Evolutionary conservation across 92 coral and sea anemone species (phyloP).

Genomic region (Metridium senile): DNA sequence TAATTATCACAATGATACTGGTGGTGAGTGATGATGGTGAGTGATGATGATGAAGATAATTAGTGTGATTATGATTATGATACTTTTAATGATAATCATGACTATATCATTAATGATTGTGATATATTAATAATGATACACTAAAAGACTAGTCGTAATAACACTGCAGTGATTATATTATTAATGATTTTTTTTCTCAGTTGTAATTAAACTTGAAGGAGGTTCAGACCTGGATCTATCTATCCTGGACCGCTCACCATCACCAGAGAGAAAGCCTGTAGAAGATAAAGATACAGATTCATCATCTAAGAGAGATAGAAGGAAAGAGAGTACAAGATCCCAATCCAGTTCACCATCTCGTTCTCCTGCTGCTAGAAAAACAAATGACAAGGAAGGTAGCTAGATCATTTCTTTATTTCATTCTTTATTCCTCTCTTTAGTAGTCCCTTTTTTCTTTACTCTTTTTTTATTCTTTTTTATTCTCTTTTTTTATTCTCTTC

Average conservation of each 20-base stretch:
- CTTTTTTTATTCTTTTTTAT: neutral
- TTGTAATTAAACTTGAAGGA: constrained; percentile 94
- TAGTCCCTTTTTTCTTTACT: neutral
- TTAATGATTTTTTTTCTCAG: constrained; percentile 27
- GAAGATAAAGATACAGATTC: constrained; percentile 45
- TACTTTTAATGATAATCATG: too few species aligned
- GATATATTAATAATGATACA: neutral
- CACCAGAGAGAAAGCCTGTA: constrained; percentile 44
- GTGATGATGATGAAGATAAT: constrained; percentile 84
- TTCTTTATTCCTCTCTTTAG: too few species aligned
- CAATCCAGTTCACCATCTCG: constrained; percentile 27
- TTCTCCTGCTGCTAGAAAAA: constrained; percentile 15
- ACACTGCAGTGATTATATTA: neutral
- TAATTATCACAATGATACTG: too few species aligned
- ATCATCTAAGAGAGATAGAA: constrained; percentile 32
- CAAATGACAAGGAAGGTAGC: constrained; percentile 13
- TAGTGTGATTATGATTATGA: constrained; percentile 69
- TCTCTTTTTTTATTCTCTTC: neutral
- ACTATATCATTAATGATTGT: neutral
- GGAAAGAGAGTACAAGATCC: constrained; percentile 16
- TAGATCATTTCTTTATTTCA: too few species aligned
- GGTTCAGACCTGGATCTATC: constrained; percentile 85
- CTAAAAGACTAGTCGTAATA: neutral
- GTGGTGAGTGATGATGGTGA: constrained; percentile 69
- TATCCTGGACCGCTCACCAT: constrained; percentile 76